Evolutionary conservation across 1,140 invertebrate genomes (phyloP).

Genomic region (Vanessa atalanta): DNA sequence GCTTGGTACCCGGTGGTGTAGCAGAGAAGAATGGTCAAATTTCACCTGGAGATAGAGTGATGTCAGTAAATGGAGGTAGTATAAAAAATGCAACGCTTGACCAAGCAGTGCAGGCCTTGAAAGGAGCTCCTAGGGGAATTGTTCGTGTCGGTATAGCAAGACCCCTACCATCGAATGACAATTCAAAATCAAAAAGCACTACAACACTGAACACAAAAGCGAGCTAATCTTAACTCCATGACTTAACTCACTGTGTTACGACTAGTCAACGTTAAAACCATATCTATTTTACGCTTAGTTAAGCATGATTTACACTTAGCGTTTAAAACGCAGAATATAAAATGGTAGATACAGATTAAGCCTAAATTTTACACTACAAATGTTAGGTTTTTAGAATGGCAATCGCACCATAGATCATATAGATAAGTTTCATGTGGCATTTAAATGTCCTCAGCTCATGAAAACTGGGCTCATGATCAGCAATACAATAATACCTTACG

Average conservation of each 20-base stretch:
- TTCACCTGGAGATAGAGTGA: constrained; percentile 94
- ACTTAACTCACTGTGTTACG: constrained; percentile 57
- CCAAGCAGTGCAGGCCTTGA: constrained; percentile 93
- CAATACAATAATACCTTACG: constrained; percentile 70
- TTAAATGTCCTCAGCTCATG: constrained; percentile 17
- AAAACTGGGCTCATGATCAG: constrained; percentile 54
- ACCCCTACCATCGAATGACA: constrained; percentile 69
- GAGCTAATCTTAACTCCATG: constrained; percentile 62
- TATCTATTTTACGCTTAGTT: constrained; percentile 65
- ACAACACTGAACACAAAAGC: constrained; percentile 66
- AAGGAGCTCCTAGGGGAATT: constrained; percentile 90
- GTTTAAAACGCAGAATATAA: constrained; percentile 44
- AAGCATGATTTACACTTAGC: constrained; percentile 46
- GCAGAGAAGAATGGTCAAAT: constrained; percentile 93
- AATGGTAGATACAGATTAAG: constrained; percentile 20
- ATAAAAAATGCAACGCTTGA: constrained; percentile 94
- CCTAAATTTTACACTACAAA: constrained; percentile 31
- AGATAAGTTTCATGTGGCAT: constrained; percentile 5
- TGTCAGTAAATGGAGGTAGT: constrained; percentile 92
- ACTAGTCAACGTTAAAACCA: constrained; percentile 76
- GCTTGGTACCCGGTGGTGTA: constrained; percentile 94
- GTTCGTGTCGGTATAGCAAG: constrained; percentile 87
- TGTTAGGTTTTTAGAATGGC: constrained; percentile 25
- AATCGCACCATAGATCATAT: constrained; percentile 31
- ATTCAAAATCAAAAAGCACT: constrained; percentile 71